Evolutionary conservation across 2,888 invertebrate genomes (phyloP), one percentile per base, ranked within the genome.

Genomic region (Cryptus armator): DNA sequence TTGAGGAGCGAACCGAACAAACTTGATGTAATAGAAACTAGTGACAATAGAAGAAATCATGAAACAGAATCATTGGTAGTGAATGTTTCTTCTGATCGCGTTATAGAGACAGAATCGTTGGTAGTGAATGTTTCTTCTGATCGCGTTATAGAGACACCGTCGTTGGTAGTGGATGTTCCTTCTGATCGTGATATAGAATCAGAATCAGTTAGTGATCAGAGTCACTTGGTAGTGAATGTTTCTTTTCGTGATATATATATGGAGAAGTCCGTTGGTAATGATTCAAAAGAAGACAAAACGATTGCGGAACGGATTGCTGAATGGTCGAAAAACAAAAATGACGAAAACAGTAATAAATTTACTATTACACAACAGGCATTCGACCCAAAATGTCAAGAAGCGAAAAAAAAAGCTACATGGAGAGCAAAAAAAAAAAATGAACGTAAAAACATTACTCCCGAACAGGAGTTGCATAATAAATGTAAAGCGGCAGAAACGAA

Each of bases 351-450:
- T 56, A 56, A 16, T 5, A 56, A 16, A 16, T 19, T 16, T 56
- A 9, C 19, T n/a, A 56, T 6, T 56, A 2, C 56, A 9, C 7
- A 56, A 56, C n/a, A 56, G 12, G 19, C 2, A 9, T 56, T 16
- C 12, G 56, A 62, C 2, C 14, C 6, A 62, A 12, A 32, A 32
- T 10, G 16, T 29, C 10, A n/a, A 62, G 14, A 6, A 3, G 37
- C 62, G 10, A 14, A 29, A n/a, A 5, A 0, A 10, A 10, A 62
- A 32, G 62, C 62, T 62, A 37, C 14, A 32, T 32, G 62, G 62
- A 62, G 32, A 37, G 62, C n/a, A 29, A 29, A 59, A 56, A 56
- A n/a, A n/a, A 59, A 29, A 59, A 59, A 59, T 9, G 12, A 59
- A 19, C 19, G 51, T 51, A 12, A 14, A 14, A 51, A 51, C n/a